A percentile compares a stretch with the other conserved stretches of the same genome.
Evolutionary conservation across 2,113 vertebrate species (phyloP).

Genomic region (Anhinga rufa): DNA sequence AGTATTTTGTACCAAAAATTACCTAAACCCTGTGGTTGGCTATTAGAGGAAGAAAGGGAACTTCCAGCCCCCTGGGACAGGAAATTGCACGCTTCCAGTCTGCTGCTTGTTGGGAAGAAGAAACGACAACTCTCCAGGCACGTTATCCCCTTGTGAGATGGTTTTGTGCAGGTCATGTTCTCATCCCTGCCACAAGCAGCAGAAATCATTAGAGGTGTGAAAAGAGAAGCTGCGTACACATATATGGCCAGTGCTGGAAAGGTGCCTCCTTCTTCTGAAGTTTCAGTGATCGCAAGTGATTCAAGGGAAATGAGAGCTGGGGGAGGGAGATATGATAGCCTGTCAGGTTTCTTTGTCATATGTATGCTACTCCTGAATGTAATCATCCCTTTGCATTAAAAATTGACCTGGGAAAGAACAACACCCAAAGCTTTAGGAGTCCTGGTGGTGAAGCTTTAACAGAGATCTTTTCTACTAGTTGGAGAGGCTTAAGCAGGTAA

Average conservation of each 20-base stretch:
- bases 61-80: background rate
- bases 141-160: background rate
- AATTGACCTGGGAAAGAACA: background rate
- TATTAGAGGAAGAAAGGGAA: background rate
- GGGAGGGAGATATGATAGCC: background rate
- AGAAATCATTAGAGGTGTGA: background rate
- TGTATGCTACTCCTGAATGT: background rate
- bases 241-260: background rate
- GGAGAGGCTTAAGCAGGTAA: background rate
- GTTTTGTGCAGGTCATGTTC: background rate
- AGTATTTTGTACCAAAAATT: background rate
- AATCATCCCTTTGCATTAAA: background rate
- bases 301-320: background rate
- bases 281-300: background rate
- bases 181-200: background rate
- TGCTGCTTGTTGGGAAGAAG: background rate
- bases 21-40: background rate
- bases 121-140: rapidly evolving
- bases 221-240: background rate
- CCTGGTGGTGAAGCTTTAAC: background rate
- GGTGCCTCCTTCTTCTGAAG: background rate
- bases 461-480: background rate
- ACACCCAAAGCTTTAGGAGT: background rate
- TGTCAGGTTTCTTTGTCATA: background rate
- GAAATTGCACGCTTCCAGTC: background rate